Base-by-base conservation (phyloP, 30 jellyfish, hydroid and myxozoan species). In the Clytia hemisphaerica region DNA sequence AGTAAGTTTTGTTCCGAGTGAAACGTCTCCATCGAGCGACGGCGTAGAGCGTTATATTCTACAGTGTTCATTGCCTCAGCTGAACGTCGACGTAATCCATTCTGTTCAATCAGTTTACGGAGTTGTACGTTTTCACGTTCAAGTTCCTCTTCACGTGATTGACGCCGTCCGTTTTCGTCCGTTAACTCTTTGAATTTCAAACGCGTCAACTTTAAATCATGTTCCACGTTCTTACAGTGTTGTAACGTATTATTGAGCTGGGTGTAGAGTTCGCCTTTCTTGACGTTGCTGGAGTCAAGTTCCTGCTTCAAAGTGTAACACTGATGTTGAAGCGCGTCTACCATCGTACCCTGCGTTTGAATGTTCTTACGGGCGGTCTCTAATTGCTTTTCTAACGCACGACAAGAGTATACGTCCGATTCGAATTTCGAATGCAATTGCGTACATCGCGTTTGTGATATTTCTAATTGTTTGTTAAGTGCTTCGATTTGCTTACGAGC, bases 281-380 rank as follows among this genome's bases (percentile, higher is more conserved):
- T 66, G 4, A 66, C 73, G 61, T 78, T 86, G 14, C 93, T 49
- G 37, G 46, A 62, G 49, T 86, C 96, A 27, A 86, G 58, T 26
- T 86, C 96, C 26, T 86, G 84, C 24, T 86, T 80, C 76, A 86
- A 42, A 1, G 96, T 78, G 64, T 86, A 72, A 49, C 96, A 86
- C 45, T 86, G 96, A 37, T 86, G 93, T 48, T 86, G 96, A 70
- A 86, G 33, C 25, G 93, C 96, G 48, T 86, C 96, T 21, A 86
- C 82, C 94, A 86, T 86, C 4, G 26, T 75, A 2, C 93, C 96
- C 67, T 86, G 96, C 4, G 93, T 86, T 36, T 86, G 93, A 51
- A 86, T 71, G 31, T 86, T 86, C 30, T 72, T 77, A 54, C 96
- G 91, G 1, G 94, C 51, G 25, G 61, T 31, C 22, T 64, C 77